Conservation (phyloP, 2,888 invertebrate species). For the Gastracanthus pulcherrimus region DNA sequence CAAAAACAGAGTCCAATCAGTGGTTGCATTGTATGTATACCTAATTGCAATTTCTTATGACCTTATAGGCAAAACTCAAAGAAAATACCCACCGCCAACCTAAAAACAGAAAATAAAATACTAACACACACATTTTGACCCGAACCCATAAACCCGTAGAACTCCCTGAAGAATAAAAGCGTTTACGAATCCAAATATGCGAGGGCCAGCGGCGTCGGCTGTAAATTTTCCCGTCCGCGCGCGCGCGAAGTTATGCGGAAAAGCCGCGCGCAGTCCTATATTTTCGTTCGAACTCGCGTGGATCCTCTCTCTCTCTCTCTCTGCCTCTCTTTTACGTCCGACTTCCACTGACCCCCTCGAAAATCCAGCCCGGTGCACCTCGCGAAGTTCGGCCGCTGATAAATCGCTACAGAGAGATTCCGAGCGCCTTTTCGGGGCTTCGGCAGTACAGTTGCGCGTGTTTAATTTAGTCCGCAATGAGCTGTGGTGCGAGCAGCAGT, state of each 20-base stretch:
- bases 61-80: no score
- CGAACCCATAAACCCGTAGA: no score
- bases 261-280: background rate
- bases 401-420: background rate
- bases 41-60: no score
- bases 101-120: no score
- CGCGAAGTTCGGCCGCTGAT: background rate
- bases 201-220: background rate
- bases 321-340: no score
- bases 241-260: constrained; percentile 15
- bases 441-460: background rate
- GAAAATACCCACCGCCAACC: no score
- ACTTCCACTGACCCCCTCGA: background rate
- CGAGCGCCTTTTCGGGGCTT: background rate
- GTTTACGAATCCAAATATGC: no score
- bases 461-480: background rate
- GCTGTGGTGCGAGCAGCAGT: background rate
- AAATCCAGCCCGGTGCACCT: background rate
- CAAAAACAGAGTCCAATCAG: no score
- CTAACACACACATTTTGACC: no score
- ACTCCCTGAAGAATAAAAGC: no score
- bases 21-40: no score
- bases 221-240: background rate
- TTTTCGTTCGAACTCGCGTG: background rate
- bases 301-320: background rate